Evolutionary conservation across 2,797 vertebrate species (phyloP), one percentile per base, ranked within the genome.

Genomic region (Octomys mimax): DNA sequence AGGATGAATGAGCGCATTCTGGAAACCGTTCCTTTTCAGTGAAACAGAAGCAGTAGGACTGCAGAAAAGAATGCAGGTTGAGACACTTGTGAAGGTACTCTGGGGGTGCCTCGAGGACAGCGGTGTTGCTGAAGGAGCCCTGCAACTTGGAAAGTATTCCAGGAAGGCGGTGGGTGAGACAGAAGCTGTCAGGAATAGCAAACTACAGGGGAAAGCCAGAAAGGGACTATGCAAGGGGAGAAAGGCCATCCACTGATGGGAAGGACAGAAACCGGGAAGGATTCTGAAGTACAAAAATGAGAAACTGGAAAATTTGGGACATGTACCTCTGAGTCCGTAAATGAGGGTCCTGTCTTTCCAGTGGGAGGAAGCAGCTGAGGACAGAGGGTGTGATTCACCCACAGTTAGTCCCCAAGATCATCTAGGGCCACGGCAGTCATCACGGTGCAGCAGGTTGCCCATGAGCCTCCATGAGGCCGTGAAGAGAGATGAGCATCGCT

Each of bases 391-490:
- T 33, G 14, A n/a, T 16, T 57, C 14, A 24, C 33, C 8, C 64
- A 5, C 54, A 82, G 22, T 92, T 57, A 16, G 54, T 86, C 14
- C 88, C 46, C 39, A 42, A 36, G 19, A 19, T 80, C 68, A 39
- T 24, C 71, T 19, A 59, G 75, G 82, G 39, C 77, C 52, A 19
- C 13, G 33, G 46, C 16, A 64, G 6, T 31, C 28, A 26, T 42
- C 0, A 0, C 10, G 26, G 2, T 19, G 64, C 79, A 71, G 42
- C 21, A 66, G 4, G 31, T 70, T 36, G n/a, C 19, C 31, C n/a
- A 52, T 70, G 28, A 92, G 52, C 46, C 33, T 82, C 52, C 5
- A 79, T 19, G 46, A 59, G 66, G 39, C 26, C 21, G 9, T 52
- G 0, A 49, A 18, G 21, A 22, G 0, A 39, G 6, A 52, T 88